Evolutionary conservation across 2,113 vertebrate genomes (phyloP).

Genomic region (Psophia crepitans): DNA sequence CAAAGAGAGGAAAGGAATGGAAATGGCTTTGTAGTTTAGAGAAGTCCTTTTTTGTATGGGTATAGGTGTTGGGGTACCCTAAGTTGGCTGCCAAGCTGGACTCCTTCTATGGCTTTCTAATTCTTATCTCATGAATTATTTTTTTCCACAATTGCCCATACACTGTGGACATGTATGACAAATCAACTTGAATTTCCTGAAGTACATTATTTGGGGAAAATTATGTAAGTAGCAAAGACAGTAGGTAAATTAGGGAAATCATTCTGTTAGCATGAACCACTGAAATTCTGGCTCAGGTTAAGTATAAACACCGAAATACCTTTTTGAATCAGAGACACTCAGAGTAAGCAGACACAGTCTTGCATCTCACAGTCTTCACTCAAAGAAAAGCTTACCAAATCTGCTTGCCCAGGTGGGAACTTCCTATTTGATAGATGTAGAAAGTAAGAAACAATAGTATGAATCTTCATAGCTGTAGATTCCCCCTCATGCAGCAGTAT

Average conservation of each 20-base stretch:
- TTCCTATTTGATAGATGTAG: not conserved
- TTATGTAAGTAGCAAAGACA: fast-evolving
- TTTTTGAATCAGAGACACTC: not conserved
- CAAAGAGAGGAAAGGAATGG: not conserved
- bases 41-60: not conserved
- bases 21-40: not conserved
- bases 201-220: not conserved
- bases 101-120: not conserved
- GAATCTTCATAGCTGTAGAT: not conserved
- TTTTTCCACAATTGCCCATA: not conserved
- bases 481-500: not conserved
- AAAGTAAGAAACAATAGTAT: not conserved
- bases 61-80: not conserved
- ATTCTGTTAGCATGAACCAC: not conserved
- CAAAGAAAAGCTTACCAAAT: not conserved
- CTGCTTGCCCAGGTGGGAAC: not conserved
- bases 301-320: not conserved
- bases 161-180: not conserved
- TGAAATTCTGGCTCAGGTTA: not conserved
- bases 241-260: not conserved
- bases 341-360: not conserved
- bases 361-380: not conserved
- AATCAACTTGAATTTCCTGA: not conserved
- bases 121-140: not conserved
- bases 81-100: not conserved